These are phyloP conservation scores for Ophioninae sp. DNA, from an alignment of 2,888 invertebrate genomes.

Conservation along the genomic window DNA sequence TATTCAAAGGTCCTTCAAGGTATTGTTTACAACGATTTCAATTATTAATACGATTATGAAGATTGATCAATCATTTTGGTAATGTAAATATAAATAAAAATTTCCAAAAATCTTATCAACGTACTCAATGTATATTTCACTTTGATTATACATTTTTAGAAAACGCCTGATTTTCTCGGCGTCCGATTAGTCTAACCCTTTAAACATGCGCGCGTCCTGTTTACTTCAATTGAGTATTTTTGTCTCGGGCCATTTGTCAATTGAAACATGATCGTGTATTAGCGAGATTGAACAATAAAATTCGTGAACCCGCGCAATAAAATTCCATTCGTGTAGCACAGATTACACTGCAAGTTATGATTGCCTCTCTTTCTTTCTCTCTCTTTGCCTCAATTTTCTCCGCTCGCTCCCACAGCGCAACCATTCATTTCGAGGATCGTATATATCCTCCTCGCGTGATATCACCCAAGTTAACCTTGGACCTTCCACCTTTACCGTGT, in stretches of 20 bases:
- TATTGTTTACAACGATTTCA: no score
- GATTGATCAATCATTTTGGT: no score
- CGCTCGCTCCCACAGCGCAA: conserved; percentile 19
- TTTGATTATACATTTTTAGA: no score
- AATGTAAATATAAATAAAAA: no score
- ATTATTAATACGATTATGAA: no score
- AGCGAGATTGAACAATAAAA: conserved; percentile 12
- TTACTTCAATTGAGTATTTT: background rate
- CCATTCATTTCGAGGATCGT: conserved; percentile 45
- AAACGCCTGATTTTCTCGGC: no score
- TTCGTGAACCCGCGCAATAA: conserved; percentile 9
- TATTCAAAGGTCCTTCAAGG: no score
- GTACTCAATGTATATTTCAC: no score
- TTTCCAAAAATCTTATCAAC: no score
- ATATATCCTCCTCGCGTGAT: conserved; percentile 48
- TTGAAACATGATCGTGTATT: background rate
- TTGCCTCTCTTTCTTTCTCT: background rate
- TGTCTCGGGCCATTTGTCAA: background rate
- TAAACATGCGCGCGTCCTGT: background rate
- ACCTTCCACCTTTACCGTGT: conserved; percentile 58
- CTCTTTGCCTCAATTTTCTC: background rate
- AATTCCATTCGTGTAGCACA: conserved; percentile 3
- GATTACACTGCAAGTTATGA: background rate
- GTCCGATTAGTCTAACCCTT: no score
- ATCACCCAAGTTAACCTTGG: conserved; percentile 52